Percentiles rank a stretch among this genome's conserved stretches.
Evolutionary conservation across 2,797 vertebrate species (phyloP).

Genomic region (Periophthalmus magnuspinnatus): DNA sequence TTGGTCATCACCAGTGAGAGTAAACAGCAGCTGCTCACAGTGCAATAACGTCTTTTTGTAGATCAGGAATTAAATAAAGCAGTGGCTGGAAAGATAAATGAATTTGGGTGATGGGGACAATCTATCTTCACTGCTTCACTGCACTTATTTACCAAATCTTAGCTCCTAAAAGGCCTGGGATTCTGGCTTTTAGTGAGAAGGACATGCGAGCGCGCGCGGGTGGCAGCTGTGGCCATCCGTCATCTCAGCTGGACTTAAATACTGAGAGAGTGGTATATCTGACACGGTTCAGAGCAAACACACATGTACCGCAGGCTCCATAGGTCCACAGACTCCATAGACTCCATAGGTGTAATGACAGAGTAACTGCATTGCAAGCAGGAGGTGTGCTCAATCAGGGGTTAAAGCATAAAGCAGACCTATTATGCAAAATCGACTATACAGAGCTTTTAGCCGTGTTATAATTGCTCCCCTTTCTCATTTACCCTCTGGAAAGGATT

Average conservation of each 20-base stretch:
- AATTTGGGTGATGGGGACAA: constrained; percentile 65
- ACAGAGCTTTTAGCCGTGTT: too few species aligned
- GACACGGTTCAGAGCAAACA: constrained; percentile 39
- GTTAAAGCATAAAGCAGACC: neutral
- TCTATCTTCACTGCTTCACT: constrained; percentile 70
- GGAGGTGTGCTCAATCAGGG: neutral
- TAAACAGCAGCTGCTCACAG: constrained; percentile 32
- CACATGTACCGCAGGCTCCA: constrained; percentile 35
- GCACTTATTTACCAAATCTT: constrained; percentile 71
- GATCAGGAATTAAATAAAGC: constrained; percentile 62
- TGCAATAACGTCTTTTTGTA: constrained; percentile 48
- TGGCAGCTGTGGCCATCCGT: constrained; percentile 64
- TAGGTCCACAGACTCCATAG: constrained; percentile 32
- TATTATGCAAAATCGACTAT: too few species aligned
- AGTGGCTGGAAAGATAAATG: constrained; percentile 61
- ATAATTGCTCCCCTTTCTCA: too few species aligned
- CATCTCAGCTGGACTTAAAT: constrained; percentile 68
- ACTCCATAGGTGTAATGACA: constrained; percentile 30
- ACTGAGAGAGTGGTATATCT: constrained; percentile 52
- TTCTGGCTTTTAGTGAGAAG: constrained; percentile 48
- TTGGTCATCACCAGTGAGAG: constrained; percentile 37
- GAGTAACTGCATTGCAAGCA: neutral
- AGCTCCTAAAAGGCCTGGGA: constrained; percentile 58
- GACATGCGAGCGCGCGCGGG: constrained; percentile 57
- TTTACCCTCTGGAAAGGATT: too few species aligned